phyloP scores from a whole-genome alignment of 1,140 invertebrate species.

The Conus ventricosus region DNA sequence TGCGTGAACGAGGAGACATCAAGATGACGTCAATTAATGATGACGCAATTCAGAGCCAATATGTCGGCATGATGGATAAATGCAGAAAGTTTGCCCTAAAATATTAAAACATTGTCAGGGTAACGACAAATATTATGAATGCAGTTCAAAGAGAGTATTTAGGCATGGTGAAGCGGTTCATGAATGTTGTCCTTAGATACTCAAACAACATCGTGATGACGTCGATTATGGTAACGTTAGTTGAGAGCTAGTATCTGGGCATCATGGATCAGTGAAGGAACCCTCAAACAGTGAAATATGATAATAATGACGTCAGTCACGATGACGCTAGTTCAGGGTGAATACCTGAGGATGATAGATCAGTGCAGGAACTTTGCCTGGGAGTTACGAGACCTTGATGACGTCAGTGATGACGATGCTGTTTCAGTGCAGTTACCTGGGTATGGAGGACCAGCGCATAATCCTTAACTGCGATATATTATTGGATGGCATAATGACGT shows the following conservation, averaged over 20 bases:
- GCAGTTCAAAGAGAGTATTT: no score
- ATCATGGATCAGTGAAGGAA: neutral
- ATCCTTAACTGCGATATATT: no score
- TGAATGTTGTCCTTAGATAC: neutral
- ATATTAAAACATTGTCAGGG: conserved; percentile 41
- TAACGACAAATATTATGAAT: no score
- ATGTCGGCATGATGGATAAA: conserved; percentile 73
- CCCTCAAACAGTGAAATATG: no score
- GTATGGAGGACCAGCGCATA: no score
- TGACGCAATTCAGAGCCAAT: neutral
- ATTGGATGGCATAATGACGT: no score
- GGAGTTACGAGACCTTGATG: neutral
- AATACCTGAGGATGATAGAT: conserved; percentile 78
- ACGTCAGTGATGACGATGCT: neutral
- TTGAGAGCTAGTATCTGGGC: neutral
- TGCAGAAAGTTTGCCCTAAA: conserved; percentile 76
- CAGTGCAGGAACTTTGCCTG: conserved; percentile 73
- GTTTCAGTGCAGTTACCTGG: conserved; percentile 74
- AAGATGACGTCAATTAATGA: neutral
- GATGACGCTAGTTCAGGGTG: conserved; percentile 60
- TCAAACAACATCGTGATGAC: no score
- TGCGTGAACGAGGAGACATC: no score
- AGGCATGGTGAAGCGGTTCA: no score
- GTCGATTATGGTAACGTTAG: no score
- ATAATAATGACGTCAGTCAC: neutral